Evolutionary conservation across 2,797 vertebrate species (phyloP), one percentile per base, ranked within the genome.

Genomic region (Thaleichthys pacificus): DNA sequence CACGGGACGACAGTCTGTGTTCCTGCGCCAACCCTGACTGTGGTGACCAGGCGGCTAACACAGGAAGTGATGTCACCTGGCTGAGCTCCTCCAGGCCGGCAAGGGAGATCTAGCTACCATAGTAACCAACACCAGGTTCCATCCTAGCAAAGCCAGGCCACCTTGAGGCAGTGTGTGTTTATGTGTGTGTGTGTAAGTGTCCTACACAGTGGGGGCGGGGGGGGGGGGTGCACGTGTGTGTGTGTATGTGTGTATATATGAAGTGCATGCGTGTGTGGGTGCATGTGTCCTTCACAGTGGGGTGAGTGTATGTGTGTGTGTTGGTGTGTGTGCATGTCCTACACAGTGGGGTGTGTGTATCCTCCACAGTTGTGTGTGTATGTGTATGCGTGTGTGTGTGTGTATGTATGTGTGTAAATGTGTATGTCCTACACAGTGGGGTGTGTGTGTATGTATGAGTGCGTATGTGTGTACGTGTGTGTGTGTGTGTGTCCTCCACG

Each of bases 101-200:
- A 58, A 58, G 57, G 24, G 69, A 56, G 71, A 69, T 69, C 63
- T 14, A 62, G 87, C 82, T 86, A 66, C 87, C 86, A 89, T 86
- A 85, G 87, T 83, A 88, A 89, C 88, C 78, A 83, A 82, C 66
- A 60, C 70, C 6, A 22, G 72, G 28, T 69, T 76, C n/a, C 73
- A 80, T 82, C 72, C 57, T 9, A 66, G 68, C n/a, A 42, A 9
- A 85, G 79, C 61, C 72, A 78, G 69, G 82, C 75, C 81, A 83
- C 65, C 78, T 21, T 63, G 11, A 82, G 22, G 54, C 68, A 26
- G 73, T 62, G 73, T 63, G 42, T 30, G 54, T 38, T 30, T 28
- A 7, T 26, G 66, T 21, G 73, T 63, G 42, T 30, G 54, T 38
- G 30, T 14, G 49, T 71, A 22, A 63, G 73, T 74, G 38, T 42